Evolutionary conservation across 92 coral and sea anemone species (phyloP).

Genomic region (Heteractis magnifica): DNA sequence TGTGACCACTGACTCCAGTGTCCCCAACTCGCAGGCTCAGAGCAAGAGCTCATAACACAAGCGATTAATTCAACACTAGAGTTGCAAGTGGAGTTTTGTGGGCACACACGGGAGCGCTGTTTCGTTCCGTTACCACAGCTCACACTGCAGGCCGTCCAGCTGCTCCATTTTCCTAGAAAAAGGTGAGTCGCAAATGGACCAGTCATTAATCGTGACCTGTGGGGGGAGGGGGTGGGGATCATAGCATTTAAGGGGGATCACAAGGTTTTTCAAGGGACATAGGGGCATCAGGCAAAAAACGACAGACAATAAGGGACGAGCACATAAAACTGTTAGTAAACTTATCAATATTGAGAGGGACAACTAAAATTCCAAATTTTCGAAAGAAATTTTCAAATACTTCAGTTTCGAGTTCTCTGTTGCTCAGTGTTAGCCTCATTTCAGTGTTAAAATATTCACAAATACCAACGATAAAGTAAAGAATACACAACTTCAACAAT

Average conservation of each 20-base stretch:
- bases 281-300: no score
- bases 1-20: constrained; percentile 37
- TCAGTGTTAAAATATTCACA: no score
- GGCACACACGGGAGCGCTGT: constrained; percentile 22
- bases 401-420: no score
- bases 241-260: not conserved
- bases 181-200: not conserved
- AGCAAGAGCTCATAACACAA: not conserved
- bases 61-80: not conserved
- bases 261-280: no score
- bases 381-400: no score
- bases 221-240: not conserved
- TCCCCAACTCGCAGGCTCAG: constrained; percentile 18
- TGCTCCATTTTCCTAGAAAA: not conserved
- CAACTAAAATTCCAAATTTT: no score
- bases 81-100: not conserved
- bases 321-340: no score
- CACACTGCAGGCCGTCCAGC: constrained; percentile 23
- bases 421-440: no score
- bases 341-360: no score
- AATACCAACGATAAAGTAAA: no score
- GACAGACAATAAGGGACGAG: no score
- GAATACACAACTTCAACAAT: no score
- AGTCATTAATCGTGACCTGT: not conserved
- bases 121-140: constrained; percentile 31